Base-by-base conservation (phyloP, 2,113 vertebrate species). In the Pseudorasbora parva region DNA sequence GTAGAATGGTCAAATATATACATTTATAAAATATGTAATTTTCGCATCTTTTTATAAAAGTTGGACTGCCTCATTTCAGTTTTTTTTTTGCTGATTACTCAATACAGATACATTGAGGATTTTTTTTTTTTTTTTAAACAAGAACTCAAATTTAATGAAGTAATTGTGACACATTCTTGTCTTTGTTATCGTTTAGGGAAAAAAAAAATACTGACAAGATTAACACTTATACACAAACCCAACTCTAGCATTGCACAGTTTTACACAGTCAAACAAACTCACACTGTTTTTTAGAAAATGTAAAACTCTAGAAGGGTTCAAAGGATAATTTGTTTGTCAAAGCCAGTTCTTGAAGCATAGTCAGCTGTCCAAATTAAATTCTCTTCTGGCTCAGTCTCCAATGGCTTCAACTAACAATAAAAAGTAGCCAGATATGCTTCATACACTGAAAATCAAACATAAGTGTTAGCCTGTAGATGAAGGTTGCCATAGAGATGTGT, bases 401-500 rank as follows among this genome's bases (percentile, higher is more conserved):
- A 8, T 57, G 33, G 19, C 19, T 41, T 62, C 21, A 60, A 45
- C 7, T 27, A 62, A 7, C 33, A 62, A 57, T n/a, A 27, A 45
- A 60, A 78, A 47, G 76, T 19, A 62, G 33, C n/a, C 37, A 78
- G 33, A 41, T 27, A 25, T 15, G 25, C 8, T 25, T 43, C 57
- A 78, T 9, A 47, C 23, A 62, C 41, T 78, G 7, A 21, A 45
- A 62, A 41, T 60, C n/a, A 77, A 41, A 62, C 62, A 78, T 62
- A n/a, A 27, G 21, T 14, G 9, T 27, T 45, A 17, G 17, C 27
- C 33, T 56, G 17, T 4, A 59, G 33, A 59, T n/a, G 30, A 21
- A 77, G 56, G 56, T 45, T 78, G 45, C 71, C 45, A 51, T 73
- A 27, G 71, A 73, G 23, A 73, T 49, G 37, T 37, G 37, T 37